phyloP scores from a whole-genome alignment of 2,113 vertebrate species.

The Brienomyrus longianalis region DNA sequence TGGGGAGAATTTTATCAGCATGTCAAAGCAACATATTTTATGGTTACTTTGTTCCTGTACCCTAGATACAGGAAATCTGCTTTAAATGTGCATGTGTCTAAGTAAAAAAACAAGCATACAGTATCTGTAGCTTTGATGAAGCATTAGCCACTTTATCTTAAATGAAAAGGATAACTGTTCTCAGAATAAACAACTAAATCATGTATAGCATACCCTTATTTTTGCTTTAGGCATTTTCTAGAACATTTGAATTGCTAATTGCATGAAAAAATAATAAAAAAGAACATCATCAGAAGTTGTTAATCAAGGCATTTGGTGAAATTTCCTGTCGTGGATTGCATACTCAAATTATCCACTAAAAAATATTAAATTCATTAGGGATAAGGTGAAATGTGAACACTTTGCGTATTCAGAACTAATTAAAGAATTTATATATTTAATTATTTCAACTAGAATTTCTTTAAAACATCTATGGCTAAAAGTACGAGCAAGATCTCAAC shows the following conservation, averaged over 20 bases:
- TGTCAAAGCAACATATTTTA: neutral
- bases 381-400: neutral
- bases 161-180: neutral
- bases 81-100: neutral
- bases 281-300: neutral
- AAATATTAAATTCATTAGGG: neutral
- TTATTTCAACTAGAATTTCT: neutral
- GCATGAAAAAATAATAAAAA: neutral
- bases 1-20: neutral
- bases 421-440: neutral
- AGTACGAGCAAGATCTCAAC: neutral
- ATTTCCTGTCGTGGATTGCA: neutral
- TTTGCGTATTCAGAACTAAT: neutral
- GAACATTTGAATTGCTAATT: neutral
- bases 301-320: neutral
- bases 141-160: neutral
- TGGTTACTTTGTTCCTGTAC: neutral
- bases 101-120: neutral
- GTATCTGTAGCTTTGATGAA: too few relatives aligned
- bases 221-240: neutral
- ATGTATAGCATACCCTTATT: neutral
- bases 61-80: neutral
- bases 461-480: neutral
- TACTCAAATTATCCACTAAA: neutral
- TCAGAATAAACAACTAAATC: neutral